Evolutionary conservation across 2,113 vertebrate species (phyloP), one percentile per base, ranked within the genome.

Genomic region (Martes martes): DNA sequence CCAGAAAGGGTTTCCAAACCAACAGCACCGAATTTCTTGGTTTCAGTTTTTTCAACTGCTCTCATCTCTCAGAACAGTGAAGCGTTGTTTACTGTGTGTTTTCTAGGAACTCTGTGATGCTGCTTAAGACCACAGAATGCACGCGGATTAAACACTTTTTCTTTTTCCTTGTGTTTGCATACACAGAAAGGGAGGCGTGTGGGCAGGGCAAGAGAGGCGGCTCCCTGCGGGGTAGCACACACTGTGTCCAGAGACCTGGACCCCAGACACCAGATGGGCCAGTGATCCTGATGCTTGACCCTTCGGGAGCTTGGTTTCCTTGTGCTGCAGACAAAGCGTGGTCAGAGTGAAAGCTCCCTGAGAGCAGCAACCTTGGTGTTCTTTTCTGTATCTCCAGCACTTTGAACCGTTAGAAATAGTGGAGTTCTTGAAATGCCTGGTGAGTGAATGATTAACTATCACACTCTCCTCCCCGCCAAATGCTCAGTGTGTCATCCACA

Each of bases 81-180:
- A 59, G 24, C 36, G 13, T 47, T 23, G 1, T 89, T 97, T 69
- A 45, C 11, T 74, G 2, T 93, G 36, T 83, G 50, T 95, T 83
- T 96, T 92, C 83, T 87, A 96, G 67, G 24, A 92, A 94, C 59
- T 71, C 26, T 4, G 47, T 81, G 52, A 67, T 59, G 36, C 80
- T 67, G 23, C 9, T 96, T 52, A 82, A 89, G 21, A 69, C 93
- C 18, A 55, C 47, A 78, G 26, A 86, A 94, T 67, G 81, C 59
- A 33, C 14, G 36, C 42, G 39, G 23, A 52, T 28, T 55, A 89
- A 79, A 67, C 33, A 74, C 33, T 4, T 69, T 36, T 76, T 65
- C 28, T 74, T 73, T 82, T 7, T 50, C 0, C 14, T 42, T 52
- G 28, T 50, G 19, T 26, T n/a, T 1, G 0, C 31, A n/a, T 1